phyloP scores from a whole-genome alignment of 2,888 invertebrate genomes.

The Hypolimnas misippus region DNA sequence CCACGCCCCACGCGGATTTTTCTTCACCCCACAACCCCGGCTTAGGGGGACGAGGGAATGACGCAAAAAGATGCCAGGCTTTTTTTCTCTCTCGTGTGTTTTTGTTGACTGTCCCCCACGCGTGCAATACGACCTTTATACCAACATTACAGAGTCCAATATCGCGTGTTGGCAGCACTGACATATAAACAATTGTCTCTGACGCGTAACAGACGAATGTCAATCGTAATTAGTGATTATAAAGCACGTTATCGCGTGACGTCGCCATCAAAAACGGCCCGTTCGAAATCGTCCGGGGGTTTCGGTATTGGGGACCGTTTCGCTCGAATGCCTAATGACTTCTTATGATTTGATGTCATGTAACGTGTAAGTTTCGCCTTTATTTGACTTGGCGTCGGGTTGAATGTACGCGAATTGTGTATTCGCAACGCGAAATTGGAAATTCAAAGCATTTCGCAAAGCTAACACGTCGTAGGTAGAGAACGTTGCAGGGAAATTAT shows the following conservation, averaged over 20 bases:
- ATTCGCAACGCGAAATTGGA: conserved; percentile 49
- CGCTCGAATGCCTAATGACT: conserved; percentile 79
- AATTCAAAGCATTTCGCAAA: conserved; percentile 48
- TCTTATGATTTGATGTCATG: conserved; percentile 82
- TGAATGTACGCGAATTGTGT: conserved; percentile 53
- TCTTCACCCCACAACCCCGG: conserved; percentile 75
- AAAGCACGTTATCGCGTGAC: conserved; percentile 47
- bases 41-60: conserved; percentile 69
- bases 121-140: conserved; percentile 47
- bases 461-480: conserved; percentile 44
- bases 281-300: conserved; percentile 71
- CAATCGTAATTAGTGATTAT: conserved; percentile 32
- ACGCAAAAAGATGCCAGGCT: conserved; percentile 80
- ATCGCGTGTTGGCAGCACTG: conserved; percentile 40
- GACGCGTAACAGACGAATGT: conserved; percentile 43
- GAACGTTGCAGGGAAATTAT: conserved; percentile 27
- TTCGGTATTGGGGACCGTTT: conserved; percentile 70
- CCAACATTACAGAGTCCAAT: conserved; percentile 40
- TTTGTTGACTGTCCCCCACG: conserved; percentile 65
- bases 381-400: conserved; percentile 63
- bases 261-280: conserved; percentile 56
- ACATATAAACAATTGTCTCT: conserved; percentile 76
- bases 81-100: conserved; percentile 74
- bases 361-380: conserved; percentile 69
- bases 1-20: conserved; percentile 58